Conservation (phyloP, 2,797 vertebrate species). For the Enteromius fasciolatus region DNA sequence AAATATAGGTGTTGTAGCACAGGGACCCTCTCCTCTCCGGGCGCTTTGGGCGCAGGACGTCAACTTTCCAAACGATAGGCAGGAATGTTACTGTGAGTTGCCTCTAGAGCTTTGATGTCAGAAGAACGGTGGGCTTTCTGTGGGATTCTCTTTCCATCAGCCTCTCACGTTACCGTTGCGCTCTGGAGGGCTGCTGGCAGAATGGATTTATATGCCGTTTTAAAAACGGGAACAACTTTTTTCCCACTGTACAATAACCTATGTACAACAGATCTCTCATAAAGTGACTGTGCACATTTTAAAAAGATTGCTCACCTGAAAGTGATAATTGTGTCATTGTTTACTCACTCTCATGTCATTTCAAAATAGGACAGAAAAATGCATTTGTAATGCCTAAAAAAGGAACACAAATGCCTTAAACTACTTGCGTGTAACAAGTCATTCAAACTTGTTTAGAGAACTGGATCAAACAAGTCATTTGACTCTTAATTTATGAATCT, state of each 20-base stretch:
- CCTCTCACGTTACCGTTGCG: slow-evolving; percentile 74
- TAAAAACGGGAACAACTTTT: slow-evolving; percentile 72
- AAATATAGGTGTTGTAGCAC: slow-evolving; percentile 67
- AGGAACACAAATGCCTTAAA: not conserved
- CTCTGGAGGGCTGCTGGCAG: slow-evolving; percentile 67
- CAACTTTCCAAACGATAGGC: slow-evolving; percentile 63
- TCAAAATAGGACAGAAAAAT: not conserved
- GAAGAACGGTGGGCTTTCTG: slow-evolving; percentile 54
- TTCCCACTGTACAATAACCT: slow-evolving; percentile 70
- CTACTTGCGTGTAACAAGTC: not conserved
- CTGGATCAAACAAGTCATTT: not conserved
- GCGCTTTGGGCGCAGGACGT: slow-evolving; percentile 63
- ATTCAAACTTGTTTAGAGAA: not conserved
- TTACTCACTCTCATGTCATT: not conserved
- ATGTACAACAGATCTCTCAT: slow-evolving; percentile 11
- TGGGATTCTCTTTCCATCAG: slow-evolving; percentile 66
- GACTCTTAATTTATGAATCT: not conserved
- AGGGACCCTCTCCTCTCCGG: slow-evolving; percentile 45
- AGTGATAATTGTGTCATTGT: not conserved
- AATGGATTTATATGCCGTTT: slow-evolving; percentile 75
- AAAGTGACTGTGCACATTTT: not conserved
- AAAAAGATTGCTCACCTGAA: not conserved
- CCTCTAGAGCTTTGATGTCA: slow-evolving; percentile 79
- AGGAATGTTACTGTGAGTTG: slow-evolving; percentile 74
- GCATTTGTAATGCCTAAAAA: not conserved